Conservation (phyloP, 2,797 vertebrate species). For the Hafferia zeledoni region DNA sequence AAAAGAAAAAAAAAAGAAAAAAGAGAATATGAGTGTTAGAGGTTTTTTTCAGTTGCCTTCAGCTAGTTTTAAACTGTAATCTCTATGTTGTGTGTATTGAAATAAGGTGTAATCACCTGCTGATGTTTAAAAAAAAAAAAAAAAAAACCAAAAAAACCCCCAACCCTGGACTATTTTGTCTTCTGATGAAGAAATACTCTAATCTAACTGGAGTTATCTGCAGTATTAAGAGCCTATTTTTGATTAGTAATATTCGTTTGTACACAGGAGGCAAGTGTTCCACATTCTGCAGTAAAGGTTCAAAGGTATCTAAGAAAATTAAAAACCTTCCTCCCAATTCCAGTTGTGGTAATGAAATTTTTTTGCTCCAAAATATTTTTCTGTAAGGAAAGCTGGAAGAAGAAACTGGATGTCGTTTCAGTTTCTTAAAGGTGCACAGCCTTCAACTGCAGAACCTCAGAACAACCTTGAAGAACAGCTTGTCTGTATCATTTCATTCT, state of each 20-base stretch:
- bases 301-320: background rate
- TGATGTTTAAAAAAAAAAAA: background rate
- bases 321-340: background rate
- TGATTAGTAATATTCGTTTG: background rate
- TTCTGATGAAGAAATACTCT: background rate
- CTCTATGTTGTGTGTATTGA: background rate
- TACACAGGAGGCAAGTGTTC: background rate
- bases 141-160: too few relatives aligned
- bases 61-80: background rate
- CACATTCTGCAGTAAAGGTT: background rate
- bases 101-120: background rate
- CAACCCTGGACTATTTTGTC: background rate
- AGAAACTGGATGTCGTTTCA: background rate
- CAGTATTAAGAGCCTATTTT: background rate
- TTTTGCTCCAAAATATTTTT: background rate
- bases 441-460: background rate
- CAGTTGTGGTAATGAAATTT: background rate
- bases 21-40: rapidly evolving
- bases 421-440: background rate
- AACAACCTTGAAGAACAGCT: background rate
- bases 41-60: background rate
- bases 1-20: background rate
- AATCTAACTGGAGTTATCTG: background rate
- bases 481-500: background rate
- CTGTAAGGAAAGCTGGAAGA: background rate